Percentiles rank a stretch among this genome's conserved stretches.
Conservation (phyloP, 2,888 invertebrate species). For the Leptinotarsa haldemani region DNA sequence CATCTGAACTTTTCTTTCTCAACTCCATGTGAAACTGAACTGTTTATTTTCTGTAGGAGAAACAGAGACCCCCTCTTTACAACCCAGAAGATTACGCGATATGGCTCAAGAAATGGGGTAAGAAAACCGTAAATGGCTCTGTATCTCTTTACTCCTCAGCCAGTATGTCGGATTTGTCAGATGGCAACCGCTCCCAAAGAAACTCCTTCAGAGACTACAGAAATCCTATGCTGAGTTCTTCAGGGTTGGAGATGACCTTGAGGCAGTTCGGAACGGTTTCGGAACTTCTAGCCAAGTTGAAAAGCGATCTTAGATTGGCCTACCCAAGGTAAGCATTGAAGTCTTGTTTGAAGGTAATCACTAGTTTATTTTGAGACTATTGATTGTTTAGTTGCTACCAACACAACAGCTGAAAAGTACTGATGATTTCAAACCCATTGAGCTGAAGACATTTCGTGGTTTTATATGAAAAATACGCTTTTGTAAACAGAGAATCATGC, state of each 20-base stretch:
- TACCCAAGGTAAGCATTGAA: conserved; percentile 80
- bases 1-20: no score
- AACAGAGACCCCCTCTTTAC: conserved; percentile 88
- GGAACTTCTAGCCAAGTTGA: conserved; percentile 86
- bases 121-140: conserved; percentile 68
- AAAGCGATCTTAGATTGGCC: conserved; percentile 86
- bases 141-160: conserved; percentile 58
- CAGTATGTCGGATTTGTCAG: conserved; percentile 53
- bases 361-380: no score
- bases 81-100: conserved; percentile 90
- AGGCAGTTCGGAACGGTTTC: conserved; percentile 89
- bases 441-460: no score
- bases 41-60: conserved; percentile 70
- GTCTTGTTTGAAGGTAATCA: no score
- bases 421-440: no score
- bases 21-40: not conserved
- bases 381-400: no score
- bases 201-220: conserved; percentile 66
- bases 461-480: no score
- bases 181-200: conserved; percentile 54
- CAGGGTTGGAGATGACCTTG: conserved; percentile 86
- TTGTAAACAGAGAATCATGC: no score
- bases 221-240: conserved; percentile 76
- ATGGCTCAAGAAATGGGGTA: conserved; percentile 84
- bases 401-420: no score